Percentiles rank a stretch among this genome's conserved stretches.
These are phyloP conservation scores for Thaumatotibia leucotreta DNA, from an alignment of 1,140 invertebrate genomes.

Conservation along the genomic window DNA sequence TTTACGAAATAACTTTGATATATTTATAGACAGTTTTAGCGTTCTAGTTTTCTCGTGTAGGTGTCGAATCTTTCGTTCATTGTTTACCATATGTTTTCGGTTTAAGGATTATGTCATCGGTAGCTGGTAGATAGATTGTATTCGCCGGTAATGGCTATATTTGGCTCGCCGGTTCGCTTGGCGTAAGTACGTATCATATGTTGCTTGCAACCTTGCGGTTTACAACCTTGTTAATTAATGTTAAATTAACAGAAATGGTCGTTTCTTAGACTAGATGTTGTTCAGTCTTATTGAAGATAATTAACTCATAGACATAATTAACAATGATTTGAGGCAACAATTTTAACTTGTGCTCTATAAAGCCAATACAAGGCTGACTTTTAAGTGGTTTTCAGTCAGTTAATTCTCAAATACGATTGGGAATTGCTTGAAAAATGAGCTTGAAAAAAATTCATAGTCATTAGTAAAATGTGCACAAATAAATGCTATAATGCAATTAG, in stretches of 20 bases:
- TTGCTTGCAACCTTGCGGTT: background rate
- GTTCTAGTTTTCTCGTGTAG: slow-evolving; percentile 32
- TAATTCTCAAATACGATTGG: too few relatives aligned
- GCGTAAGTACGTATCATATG: slow-evolving; percentile 18
- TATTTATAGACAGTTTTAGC: slow-evolving; percentile 45
- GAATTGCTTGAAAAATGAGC: too few relatives aligned
- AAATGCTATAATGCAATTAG: background rate
- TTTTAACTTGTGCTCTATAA: too few relatives aligned
- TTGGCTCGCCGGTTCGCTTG: slow-evolving; percentile 16
- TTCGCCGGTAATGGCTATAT: slow-evolving; percentile 23
- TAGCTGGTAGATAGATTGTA: background rate
- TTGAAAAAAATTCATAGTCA: too few relatives aligned
- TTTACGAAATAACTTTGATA: slow-evolving; percentile 28
- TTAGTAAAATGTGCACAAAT: background rate
- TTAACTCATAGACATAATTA: background rate
- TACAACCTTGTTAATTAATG: background rate
- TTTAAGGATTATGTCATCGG: slow-evolving; percentile 42
- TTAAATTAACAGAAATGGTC: background rate
- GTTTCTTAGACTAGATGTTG: background rate
- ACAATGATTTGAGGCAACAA: too few relatives aligned
- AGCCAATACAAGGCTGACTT: too few relatives aligned
- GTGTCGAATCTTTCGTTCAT: slow-evolving; percentile 35
- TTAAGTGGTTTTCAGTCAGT: too few relatives aligned
- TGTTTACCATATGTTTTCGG: slow-evolving; percentile 33
- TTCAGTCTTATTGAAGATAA: background rate